phyloP scores from a whole-genome alignment of 2,797 vertebrate genomes.

The Poeciliopsis turneri region DNA sequence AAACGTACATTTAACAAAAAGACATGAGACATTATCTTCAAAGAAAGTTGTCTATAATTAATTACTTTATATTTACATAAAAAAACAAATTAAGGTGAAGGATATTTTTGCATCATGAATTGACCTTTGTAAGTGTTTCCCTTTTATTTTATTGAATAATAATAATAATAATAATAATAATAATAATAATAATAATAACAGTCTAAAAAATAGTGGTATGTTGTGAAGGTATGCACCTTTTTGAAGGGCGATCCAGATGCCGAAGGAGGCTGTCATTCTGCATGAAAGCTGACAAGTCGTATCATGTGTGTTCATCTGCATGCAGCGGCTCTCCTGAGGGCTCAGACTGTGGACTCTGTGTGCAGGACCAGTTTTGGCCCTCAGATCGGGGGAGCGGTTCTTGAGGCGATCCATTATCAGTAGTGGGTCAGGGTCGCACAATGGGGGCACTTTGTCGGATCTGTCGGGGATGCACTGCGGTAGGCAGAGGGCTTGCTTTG shows the following conservation, averaged over 20 bases:
- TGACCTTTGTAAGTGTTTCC: not conserved
- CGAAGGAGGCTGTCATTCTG: constrained; percentile 53
- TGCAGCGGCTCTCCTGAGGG: constrained; percentile 48
- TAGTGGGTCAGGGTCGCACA: constrained; percentile 80
- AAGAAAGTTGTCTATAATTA: not conserved
- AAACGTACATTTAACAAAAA: not conserved
- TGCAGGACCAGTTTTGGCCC: constrained; percentile 52
- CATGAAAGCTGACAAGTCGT: constrained; percentile 69
- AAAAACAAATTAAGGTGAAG: not conserved
- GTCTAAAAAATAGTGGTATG: constrained; percentile 19
- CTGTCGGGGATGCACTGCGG: constrained; percentile 78
- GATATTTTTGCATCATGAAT: not conserved
- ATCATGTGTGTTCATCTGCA: constrained; percentile 67
- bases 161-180: no score
- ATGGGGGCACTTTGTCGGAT: constrained; percentile 74
- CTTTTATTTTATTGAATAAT: not conserved
- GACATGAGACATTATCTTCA: not conserved
- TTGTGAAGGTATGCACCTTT: constrained; percentile 32
- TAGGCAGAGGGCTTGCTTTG: constrained; percentile 77
- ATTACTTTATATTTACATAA: not conserved
- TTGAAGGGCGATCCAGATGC: constrained; percentile 21
- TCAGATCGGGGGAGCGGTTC: constrained; percentile 56
- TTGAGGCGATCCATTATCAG: constrained; percentile 78
- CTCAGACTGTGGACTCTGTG: constrained; percentile 41
- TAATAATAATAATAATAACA: constrained; percentile 12